Evolutionary conservation across 2,113 vertebrate genomes (phyloP), one percentile per base, ranked within the genome.

Genomic region (Mustela nigripes): DNA sequence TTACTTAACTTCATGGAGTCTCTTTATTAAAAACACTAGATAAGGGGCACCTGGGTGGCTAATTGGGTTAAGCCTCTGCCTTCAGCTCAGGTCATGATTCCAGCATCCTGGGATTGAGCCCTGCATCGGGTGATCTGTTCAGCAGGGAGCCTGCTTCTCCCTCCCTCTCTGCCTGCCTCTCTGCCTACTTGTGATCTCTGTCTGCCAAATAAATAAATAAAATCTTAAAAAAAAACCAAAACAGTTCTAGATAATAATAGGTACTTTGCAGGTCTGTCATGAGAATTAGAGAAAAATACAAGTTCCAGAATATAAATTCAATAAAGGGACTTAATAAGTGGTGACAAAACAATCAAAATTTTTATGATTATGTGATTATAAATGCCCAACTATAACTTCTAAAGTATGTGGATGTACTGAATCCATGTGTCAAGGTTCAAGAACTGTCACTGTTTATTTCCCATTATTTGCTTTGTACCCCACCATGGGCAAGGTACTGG

Each of bases 401-500:
- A 69, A 82, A 50, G 26, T 26, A 0, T 24, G 1, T 26, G 15
- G 11, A 19, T 48, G 56, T 18, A 26, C 3, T 3, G 19, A 60
- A 9, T 24, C 63, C 36, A 18, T 5, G 14, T 58, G 45, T n/a
- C 9, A 24, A 39, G 53, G 74, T 74, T 84, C 82, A 63, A 74
- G 78, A 3, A 6, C 4, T 56, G 82, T 39, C 16, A n/a, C 10
- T 42, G 3, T 36, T 62, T 42, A 67, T 3, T 45, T 67, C 50
- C 2, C 11, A n/a, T 42, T 5, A 50, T 4, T 48, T 24, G 63
- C 24, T 89, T 33, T 19, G 36, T 21, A 36, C 21, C 28, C 16
- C 4, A 0, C 2, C 0, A 1, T 1, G 33, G n/a, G 31, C 62
- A 7, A 69, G 21, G 28, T 14, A 69, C 9, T 7, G 11, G 15